A percentile compares a stretch with the other conserved stretches of the same genome.
Conservation (phyloP, 2,113 vertebrate species). For the zebrafish (Danio rerio) region GRCz12tu NC_133199.1:7266501-7267000, state of each 20-base stretch:
- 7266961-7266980: too few relatives aligned
- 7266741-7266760: neutral
- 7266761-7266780: too few relatives aligned
- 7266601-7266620: neutral
- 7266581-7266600: neutral
- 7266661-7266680: neutral
- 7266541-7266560: slow-evolving; percentile 20
- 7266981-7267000: too few relatives aligned
- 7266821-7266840: too few relatives aligned
- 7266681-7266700: neutral
- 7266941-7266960: too few relatives aligned
- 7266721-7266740: neutral
- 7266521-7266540: slow-evolving; percentile 11
- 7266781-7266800: too few relatives aligned
- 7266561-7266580: neutral
- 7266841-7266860: too few relatives aligned
- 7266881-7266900: too few relatives aligned
- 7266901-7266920: too few relatives aligned
- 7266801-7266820: too few relatives aligned
- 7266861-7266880: too few relatives aligned
- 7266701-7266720: neutral
- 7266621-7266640: slow-evolving; percentile 12
- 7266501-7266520: slow-evolving; percentile 10
- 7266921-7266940: too few relatives aligned
- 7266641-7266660: neutral